These are phyloP conservation scores for Phyllotreta striolata DNA, from an alignment of 2,888 invertebrate species.

Conservation along the genomic window DNA sequence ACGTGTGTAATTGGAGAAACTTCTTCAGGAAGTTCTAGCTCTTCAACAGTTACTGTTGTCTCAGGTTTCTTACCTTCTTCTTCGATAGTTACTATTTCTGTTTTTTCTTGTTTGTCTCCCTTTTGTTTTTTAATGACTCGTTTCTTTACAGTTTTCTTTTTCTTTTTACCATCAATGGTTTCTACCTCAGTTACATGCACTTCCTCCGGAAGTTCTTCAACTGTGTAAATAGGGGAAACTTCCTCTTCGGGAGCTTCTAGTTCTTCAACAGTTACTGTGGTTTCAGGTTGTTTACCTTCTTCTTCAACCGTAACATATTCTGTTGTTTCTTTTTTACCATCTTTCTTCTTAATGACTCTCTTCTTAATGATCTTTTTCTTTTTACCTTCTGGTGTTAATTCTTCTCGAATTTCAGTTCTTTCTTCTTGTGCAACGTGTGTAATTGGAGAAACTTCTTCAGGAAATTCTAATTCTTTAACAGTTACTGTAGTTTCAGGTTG, in stretches of 20 bases:
- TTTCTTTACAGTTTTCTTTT: constrained; percentile 48
- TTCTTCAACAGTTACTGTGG: constrained; percentile 58
- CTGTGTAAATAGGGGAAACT: constrained; percentile 39
- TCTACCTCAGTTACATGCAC: constrained; percentile 50
- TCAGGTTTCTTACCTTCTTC: no score
- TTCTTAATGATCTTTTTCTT: constrained; percentile 56
- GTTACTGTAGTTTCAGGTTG: constrained; percentile 51
- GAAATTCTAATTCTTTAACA: no score
- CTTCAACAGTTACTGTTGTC: constrained; percentile 44
- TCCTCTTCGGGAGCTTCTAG: constrained; percentile 48
- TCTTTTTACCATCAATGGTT: constrained; percentile 48
- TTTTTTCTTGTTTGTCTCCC: constrained; percentile 38
- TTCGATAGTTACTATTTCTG: no score
- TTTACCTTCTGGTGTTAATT: constrained; percentile 42
- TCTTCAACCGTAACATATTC: constrained; percentile 50
- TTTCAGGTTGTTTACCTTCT: constrained; percentile 51
- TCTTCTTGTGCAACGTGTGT: no score
- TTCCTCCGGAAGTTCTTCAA: constrained; percentile 50
- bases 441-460: no score
- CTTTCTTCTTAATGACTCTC: constrained; percentile 60
- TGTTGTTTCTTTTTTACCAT: constrained; percentile 51
- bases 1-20: no score
- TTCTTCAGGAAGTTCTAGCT: constrained; percentile 28
- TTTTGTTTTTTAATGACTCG: constrained; percentile 44
- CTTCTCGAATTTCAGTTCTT: constrained; percentile 46